These are phyloP conservation scores for Thamnophis sirtalis DNA, from an alignment of 2,113 vertebrate genomes.

Conservation along the genomic window DNA sequence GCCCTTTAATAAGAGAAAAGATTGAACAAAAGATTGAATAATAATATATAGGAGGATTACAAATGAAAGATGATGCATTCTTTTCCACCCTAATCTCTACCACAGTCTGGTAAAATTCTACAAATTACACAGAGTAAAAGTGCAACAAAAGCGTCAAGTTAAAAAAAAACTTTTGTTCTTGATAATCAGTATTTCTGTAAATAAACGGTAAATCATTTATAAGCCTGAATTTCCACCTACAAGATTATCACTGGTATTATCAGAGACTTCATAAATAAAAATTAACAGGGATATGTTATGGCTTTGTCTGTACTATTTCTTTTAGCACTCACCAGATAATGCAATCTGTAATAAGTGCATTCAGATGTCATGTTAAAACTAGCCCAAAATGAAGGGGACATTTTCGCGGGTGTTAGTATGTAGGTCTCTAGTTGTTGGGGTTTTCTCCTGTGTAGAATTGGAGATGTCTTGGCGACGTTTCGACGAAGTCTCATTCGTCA, in stretches of 20 bases:
- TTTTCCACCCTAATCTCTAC: neutral
- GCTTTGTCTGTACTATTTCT: neutral
- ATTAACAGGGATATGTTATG: neutral
- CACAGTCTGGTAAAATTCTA: neutral
- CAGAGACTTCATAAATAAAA: neutral
- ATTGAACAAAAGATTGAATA: neutral
- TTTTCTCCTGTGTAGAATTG: no score
- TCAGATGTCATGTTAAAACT: neutral
- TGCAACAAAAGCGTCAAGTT: neutral
- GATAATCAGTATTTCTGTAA: neutral
- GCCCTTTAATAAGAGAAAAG: neutral
- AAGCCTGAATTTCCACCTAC: neutral
- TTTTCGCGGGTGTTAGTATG: no score
- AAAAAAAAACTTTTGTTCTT: neutral
- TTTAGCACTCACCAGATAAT: neutral
- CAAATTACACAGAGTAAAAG: neutral
- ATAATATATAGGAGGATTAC: neutral
- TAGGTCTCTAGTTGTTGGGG: no score
- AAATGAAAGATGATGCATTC: neutral
- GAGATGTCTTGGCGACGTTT: no score
- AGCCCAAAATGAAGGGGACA: neutral
- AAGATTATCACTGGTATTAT: neutral
- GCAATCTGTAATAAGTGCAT: neutral
- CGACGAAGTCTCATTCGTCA: no score
- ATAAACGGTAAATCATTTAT: neutral